Evolutionary conservation across 2,797 vertebrate species (phyloP), one percentile per base, ranked within the genome.

Genomic region (Saxicola maurus): DNA sequence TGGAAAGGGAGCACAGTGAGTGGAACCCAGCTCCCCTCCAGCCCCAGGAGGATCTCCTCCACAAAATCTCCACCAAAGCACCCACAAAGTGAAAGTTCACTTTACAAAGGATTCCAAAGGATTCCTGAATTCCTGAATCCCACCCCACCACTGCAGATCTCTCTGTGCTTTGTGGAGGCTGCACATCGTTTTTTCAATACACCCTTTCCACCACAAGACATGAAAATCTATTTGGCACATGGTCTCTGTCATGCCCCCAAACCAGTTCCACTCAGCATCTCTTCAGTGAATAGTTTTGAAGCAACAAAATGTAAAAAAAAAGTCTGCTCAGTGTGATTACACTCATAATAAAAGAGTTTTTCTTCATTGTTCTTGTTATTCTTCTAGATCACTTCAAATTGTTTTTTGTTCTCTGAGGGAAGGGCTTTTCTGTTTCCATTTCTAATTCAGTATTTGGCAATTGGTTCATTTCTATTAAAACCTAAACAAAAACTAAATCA

Each of bases 41-140:
- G 28, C 67, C 7, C 10, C 18, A 8, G 30, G 19, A 38, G 9
- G 8, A 19, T 33, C 35, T n/a, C n/a, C n/a, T n/a, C n/a, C n/a
- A n/a, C n/a, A 21, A 38, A 35, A 20, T 28, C 64, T 61, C 38
- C 60, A 57, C 64, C 8, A 10, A 19, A 24, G 35, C 42, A 42
- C 15, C 4, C 46, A 5, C 11, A 13, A 6, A 25, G 25, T 4
- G 35, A 67, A 53, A 65, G 38, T 27, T 40, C 10, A 20, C 33
- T n/a, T 46, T 1, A 28, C 10, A 60, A 15, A 37, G 15, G 7
- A 0, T 53, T 6, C 13, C n/a, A n/a, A n/a, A 11, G 0, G 7
- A 27, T 33, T 24, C n/a, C 51, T 9, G 51, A 40, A 30, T n/a
- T 37, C 20, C 73, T 43, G 53, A 57, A 57, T 12, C 75, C 37